Evolutionary conservation across 2,888 invertebrate species (phyloP).

Genomic region (Xestia ashworthii): DNA sequence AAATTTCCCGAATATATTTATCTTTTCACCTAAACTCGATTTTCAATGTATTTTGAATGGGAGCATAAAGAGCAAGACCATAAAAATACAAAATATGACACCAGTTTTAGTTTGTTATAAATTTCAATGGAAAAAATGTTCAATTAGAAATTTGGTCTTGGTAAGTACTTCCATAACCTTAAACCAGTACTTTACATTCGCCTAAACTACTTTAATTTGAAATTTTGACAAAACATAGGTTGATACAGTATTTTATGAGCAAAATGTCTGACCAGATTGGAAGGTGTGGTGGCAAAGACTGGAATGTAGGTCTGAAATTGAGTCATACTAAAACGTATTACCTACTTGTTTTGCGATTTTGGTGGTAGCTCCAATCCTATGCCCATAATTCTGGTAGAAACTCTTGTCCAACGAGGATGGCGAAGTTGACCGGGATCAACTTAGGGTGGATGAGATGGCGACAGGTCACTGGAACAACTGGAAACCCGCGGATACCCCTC

Average conservation of each 20-base stretch:
- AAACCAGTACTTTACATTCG: neutral
- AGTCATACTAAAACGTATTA: neutral
- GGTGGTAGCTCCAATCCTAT: neutral
- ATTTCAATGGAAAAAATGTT: conserved; percentile 83
- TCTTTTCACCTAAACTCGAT: conserved; percentile 89
- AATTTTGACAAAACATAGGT: neutral
- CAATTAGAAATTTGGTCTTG: conserved; percentile 66
- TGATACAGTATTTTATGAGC: neutral
- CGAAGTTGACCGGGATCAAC: neutral
- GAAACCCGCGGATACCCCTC: no score
- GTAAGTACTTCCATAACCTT: conserved; percentile 66
- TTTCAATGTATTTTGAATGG: conserved; percentile 91
- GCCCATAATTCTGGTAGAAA: neutral
- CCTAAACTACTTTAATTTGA: neutral
- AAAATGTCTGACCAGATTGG: neutral
- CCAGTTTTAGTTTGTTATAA: conserved; percentile 84
- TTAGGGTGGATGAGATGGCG: neutral
- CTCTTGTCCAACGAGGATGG: neutral
- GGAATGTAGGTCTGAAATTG: neutral
- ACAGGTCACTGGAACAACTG: no score
- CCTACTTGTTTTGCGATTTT: neutral
- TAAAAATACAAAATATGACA: conserved; percentile 85
- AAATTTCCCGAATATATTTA: conserved; percentile 92
- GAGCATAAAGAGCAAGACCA: conserved; percentile 81
- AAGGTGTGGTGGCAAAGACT: neutral